A percentile compares a stretch with the other conserved stretches of the same genome.
Conservation (phyloP, 2,113 vertebrate genomes). For the Esox niger region DNA sequence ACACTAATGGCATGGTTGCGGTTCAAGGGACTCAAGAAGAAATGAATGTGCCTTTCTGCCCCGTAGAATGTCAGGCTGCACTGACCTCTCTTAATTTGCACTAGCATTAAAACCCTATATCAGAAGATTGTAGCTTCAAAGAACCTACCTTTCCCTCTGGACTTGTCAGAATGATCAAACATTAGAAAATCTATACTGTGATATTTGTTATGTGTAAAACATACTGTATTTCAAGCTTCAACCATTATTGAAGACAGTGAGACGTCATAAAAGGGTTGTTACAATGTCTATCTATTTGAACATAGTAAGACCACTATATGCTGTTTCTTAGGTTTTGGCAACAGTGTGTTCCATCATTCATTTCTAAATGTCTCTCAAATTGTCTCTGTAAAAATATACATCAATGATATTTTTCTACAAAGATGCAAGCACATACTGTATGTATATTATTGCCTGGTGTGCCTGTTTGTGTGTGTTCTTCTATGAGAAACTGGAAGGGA, state of each 20-base stretch:
- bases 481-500: slow-evolving; percentile 23
- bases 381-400: slow-evolving; percentile 22
- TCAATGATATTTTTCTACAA: slow-evolving; percentile 54
- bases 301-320: slow-evolving; percentile 1
- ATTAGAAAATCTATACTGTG: slow-evolving; percentile 44
- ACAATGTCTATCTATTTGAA: slow-evolving; percentile 3
- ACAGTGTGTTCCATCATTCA: slow-evolving; percentile 45
- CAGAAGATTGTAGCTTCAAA: slow-evolving; percentile 33
- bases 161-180: slow-evolving; percentile 17
- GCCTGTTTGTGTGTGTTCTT: slow-evolving; percentile 5
- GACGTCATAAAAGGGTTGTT: slow-evolving; percentile 32
- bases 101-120: slow-evolving; percentile 53
- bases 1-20: neutral
- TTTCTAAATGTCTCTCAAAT: slow-evolving; percentile 47
- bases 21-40: slow-evolving; percentile 25
- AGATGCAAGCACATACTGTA: slow-evolving; percentile 40
- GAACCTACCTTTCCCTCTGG: slow-evolving; percentile 5
- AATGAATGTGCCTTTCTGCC: slow-evolving; percentile 67
- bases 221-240: slow-evolving; percentile 47
- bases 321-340: slow-evolving; percentile 20
- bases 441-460: slow-evolving; percentile 2
- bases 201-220: slow-evolving; percentile 12
- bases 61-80: slow-evolving; percentile 42
- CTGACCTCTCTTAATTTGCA: slow-evolving; percentile 61
- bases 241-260: slow-evolving; percentile 25